Evolutionary conservation across 2,888 invertebrate species (phyloP).

Genomic region (Panorpa germanica): DNA sequence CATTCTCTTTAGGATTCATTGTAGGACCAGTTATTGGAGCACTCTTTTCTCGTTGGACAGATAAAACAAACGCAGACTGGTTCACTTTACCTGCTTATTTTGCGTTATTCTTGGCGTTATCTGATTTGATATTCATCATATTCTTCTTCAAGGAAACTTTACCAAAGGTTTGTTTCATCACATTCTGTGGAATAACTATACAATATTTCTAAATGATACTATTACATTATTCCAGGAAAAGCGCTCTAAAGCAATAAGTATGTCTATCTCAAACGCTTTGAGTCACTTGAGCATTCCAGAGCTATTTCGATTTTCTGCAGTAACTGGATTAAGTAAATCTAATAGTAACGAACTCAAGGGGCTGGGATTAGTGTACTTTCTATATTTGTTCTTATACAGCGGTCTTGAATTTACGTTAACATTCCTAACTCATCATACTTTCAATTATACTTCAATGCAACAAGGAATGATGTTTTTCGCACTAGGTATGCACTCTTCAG

Average conservation of each 20-base stretch:
- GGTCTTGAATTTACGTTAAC: constrained; percentile 95
- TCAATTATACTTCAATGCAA: constrained; percentile 82
- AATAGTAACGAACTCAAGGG: constrained; percentile 44
- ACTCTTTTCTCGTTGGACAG: constrained; percentile 52
- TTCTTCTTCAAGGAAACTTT: constrained; percentile 70
- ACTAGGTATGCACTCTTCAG: constrained; percentile 39
- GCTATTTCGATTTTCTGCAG: constrained; percentile 43
- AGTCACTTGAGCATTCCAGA: constrained; percentile 43
- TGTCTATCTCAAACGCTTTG: constrained; percentile 42
- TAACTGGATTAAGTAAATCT: constrained; percentile 37
- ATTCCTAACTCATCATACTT: constrained; percentile 85
- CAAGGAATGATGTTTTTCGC: constrained; percentile 96
- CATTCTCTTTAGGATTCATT: constrained; percentile 96
- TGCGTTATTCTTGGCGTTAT: constrained; percentile 50
- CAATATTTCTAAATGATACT: constrained; percentile 12
- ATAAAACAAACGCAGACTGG: constrained; percentile 46
- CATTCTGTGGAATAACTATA: constrained; percentile 11
- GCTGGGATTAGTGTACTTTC: constrained; percentile 64
- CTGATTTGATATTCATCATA: constrained; percentile 58
- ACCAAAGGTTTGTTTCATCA: constrained; percentile 35
- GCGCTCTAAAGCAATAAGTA: constrained; percentile 45
- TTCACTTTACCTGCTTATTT: constrained; percentile 65
- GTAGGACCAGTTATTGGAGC: constrained; percentile 92
- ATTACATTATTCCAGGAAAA: constrained; percentile 33
- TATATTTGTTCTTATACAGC: constrained; percentile 87